Evolutionary conservation across 1,140 invertebrate genomes (phyloP), one percentile per base, ranked within the genome.

Genomic region (Zophobas morio): DNA sequence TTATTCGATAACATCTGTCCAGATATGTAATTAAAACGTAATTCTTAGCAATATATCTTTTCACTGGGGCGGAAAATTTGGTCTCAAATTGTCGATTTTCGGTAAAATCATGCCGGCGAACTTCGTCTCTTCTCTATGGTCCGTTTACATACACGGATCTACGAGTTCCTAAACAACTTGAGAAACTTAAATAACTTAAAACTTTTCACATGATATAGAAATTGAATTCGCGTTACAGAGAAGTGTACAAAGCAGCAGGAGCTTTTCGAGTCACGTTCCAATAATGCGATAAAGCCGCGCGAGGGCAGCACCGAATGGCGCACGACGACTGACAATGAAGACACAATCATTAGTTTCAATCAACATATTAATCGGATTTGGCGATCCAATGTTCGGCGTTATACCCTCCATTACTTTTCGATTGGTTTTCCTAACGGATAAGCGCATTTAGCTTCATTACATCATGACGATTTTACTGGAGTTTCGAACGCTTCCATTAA

Each of bases 341-440:
- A 81, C 81, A 80, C 78, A 79, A 83, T 84, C 84, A 84, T 84
- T 84, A 84, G 84, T 84, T 84, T 84, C 84, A 84, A 84, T 84
- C 84, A 84, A 84, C 83, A 83, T 84, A 84, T 84, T 84, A 84
- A 84, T 83, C 83, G 81, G 82, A 84, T 84, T 84, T 81, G 51
- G 76, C 73, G 40, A 70, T 71, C 60, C 56, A 75, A 76, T 79
- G 78, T 75, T 78, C 70, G 40, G 71, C 76, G 79, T 82, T 84
- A 81, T 71, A 82, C 81, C 80, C 82, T 79, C 82, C 78, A 83
- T 84, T 80, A 79, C 72, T 80, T 80, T 80, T 78, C 75, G 70
- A 78, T 71, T 70, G 54, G 72, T 74, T 76, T 76, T 77, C 77
- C 74, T 80, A 78, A 80, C 73, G 71, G 75, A 80, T 70, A 70